phyloP scores from a whole-genome alignment of 2,113 vertebrate species.

The Andinoacara biseriatus region DNA sequence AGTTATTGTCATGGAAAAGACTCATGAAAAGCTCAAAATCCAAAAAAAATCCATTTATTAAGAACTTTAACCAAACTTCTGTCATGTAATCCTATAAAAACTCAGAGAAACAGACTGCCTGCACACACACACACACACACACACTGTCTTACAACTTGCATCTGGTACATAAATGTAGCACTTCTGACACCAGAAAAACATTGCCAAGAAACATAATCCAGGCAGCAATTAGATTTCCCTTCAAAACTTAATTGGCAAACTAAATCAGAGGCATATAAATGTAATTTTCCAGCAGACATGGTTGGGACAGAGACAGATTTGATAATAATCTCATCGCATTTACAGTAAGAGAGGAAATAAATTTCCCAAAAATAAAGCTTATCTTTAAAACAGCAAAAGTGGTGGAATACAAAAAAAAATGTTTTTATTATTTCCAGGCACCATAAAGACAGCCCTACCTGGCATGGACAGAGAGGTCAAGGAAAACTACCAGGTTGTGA shows the following conservation, averaged over 20 bases:
- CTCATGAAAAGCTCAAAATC: neutral
- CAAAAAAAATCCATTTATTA: neutral
- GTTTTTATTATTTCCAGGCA: conserved; percentile 74
- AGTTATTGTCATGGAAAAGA: neutral
- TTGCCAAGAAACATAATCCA: conserved; percentile 29
- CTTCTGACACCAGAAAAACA: neutral
- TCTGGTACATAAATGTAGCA: neutral
- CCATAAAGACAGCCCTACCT: conserved; percentile 94
- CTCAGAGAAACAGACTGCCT: neutral
- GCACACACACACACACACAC: no score
- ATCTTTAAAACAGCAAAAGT: conserved; percentile 4
- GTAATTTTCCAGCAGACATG: conserved; percentile 16
- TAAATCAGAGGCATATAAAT: conserved; percentile 29
- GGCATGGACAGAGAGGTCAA: conserved; percentile 98
- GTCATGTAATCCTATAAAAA: neutral
- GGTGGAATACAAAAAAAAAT: neutral
- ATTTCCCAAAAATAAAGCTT: conserved; percentile 5
- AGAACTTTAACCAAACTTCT: neutral
- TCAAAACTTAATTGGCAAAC: conserved; percentile 25
- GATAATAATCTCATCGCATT: conserved; percentile 29
- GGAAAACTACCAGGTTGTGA: conserved; percentile 97
- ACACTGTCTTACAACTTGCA: neutral
- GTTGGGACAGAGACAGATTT: conserved; percentile 4
- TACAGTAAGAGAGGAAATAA: conserved; percentile 14
- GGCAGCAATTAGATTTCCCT: conserved; percentile 31